Evolutionary conservation across 2,113 vertebrate species (phyloP).

Genomic region (Empidonax alnorum): DNA sequence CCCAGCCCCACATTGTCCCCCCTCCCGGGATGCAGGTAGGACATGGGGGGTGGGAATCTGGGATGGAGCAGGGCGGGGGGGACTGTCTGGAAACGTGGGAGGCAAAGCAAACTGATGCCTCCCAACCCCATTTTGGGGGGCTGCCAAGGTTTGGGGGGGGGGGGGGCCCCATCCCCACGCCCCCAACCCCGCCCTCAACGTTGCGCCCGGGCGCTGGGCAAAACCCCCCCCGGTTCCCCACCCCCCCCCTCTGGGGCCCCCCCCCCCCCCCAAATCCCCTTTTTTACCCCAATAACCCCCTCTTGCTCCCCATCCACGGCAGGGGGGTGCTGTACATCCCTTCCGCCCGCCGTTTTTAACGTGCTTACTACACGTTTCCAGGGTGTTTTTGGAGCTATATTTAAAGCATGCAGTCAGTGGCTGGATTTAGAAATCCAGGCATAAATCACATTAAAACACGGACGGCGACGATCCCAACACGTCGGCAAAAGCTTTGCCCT

Average conservation of each 20-base stretch:
- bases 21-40: not conserved
- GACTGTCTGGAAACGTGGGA: not conserved
- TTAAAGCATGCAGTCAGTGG: conserved; percentile 16
- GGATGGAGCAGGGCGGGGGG: not conserved
- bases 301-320: not conserved
- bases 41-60: not conserved
- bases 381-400: conserved; percentile 27
- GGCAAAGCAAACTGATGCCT: not conserved
- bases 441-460: conserved; percentile 29
- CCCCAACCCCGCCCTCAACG: not conserved
- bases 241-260: too few species aligned
- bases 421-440: conserved; percentile 33
- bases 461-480: not conserved
- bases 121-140: not conserved
- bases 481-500: not conserved
- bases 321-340: not conserved
- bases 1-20: not conserved
- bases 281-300: not conserved
- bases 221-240: not conserved
- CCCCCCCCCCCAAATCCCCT: not conserved
- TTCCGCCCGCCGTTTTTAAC: not conserved
- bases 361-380: not conserved
- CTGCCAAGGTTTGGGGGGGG: not conserved
- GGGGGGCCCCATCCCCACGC: too few species aligned
- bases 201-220: not conserved